Evolutionary conservation across 2,113 vertebrate species (phyloP), one percentile per base, ranked within the genome.

Genomic region (Zootoca vivipara): DNA sequence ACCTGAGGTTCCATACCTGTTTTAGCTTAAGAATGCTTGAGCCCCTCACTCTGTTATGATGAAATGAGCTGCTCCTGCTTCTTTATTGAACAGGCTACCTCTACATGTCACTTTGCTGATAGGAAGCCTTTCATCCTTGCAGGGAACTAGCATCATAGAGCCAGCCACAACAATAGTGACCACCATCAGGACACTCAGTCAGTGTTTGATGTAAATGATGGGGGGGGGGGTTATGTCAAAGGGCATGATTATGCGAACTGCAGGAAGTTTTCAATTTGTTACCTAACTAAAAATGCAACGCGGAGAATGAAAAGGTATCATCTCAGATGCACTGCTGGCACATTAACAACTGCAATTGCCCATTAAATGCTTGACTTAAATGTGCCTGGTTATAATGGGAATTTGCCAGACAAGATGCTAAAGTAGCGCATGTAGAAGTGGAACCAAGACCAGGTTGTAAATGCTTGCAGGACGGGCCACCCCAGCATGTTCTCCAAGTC

Each of bases 401-500:
- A 82, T 38, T 58, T 64, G 28, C 33, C n/a, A n/a, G 16, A 58
- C 30, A 30, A 4, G 81, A 62, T 35, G 38, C 35, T 40, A 33
- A 33, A 40, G 38, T 83, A 28, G 9, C 26, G 8, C 82, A 52
- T 83, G 65, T 20, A 18, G 35, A n/a, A 24, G 65, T 10, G 8
- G 65, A 42, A 12, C 33, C n/a, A 33, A 56, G 56, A 20, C 56
- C n/a, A 33, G n/a, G n/a, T 28, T 15, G 15, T 8, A 18, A 22
- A 42, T n/a, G 26, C 38, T 8, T 69, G 28, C 28, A 64, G 38
- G 28, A 0, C 13, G 3, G 2, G 46, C 38, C n/a, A 69, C 26
- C 2, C 0, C 40, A 38, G 52, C 28, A 12, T 73, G 42, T 22
- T 33, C 0, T 1, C 38, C 3, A 1, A 7, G 28, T 74, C 0